phyloP scores from a whole-genome alignment of 2,113 vertebrate genomes.

The Taxidea taxus region DNA sequence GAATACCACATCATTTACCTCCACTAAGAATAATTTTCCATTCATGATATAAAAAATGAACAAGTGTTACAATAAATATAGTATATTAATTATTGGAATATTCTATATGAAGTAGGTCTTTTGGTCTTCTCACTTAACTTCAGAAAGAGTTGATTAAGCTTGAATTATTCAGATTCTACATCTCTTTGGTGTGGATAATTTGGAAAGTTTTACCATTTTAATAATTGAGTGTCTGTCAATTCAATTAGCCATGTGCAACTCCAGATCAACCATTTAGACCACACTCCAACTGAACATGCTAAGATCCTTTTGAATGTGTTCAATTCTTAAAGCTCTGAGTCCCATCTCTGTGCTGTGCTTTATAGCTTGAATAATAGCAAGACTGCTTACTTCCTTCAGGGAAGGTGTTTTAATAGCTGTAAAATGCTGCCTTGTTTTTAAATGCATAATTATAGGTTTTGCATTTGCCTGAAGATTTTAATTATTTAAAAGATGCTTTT shows the following conservation, averaged over 20 bases:
- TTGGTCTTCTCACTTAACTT: background rate
- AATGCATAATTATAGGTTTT: slow-evolving; percentile 63
- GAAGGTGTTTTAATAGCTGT: slow-evolving; percentile 28
- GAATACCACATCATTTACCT: background rate
- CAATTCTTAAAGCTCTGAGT: background rate
- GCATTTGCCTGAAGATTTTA: slow-evolving; percentile 56
- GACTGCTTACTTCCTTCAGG: background rate
- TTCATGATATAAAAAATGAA: background rate
- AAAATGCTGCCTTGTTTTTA: slow-evolving; percentile 49
- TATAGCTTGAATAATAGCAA: background rate
- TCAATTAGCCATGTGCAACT: background rate
- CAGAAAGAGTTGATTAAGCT: background rate
- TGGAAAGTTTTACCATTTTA: slow-evolving; percentile 11
- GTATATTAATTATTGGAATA: background rate
- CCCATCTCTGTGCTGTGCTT: background rate
- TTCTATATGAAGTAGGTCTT: background rate
- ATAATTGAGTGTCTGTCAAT: slow-evolving; percentile 20
- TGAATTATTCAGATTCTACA: background rate
- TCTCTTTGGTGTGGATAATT: background rate
- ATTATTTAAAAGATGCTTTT: slow-evolving; percentile 62
- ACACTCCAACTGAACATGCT: background rate
- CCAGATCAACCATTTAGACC: background rate
- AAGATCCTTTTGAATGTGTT: background rate
- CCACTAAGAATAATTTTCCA: background rate
- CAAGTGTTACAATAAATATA: background rate